Evolutionary conservation across 1,140 invertebrate species (phyloP).

Genomic region (Pentalonia nigronervosa): DNA sequence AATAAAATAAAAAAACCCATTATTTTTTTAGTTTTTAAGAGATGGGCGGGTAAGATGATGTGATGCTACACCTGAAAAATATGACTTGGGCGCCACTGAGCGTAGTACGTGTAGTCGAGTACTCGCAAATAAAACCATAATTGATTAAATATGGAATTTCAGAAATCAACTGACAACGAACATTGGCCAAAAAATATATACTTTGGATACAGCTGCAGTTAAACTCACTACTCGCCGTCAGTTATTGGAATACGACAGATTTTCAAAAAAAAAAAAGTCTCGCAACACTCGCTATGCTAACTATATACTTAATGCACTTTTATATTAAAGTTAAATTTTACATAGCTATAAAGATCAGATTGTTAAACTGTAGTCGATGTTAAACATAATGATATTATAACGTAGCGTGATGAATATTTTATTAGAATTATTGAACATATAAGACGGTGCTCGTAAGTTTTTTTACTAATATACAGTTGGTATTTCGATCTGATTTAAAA

Average conservation of each 20-base stretch:
- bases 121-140: background rate
- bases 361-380: background rate
- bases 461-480: background rate
- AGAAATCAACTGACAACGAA: background rate
- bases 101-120: background rate
- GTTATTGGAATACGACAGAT: background rate
- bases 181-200: background rate
- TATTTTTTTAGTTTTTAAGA: too few species aligned
- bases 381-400: background rate
- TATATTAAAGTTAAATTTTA: background rate
- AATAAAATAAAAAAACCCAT: too few species aligned
- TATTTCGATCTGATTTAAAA: background rate
- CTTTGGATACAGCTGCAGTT: background rate
- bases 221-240: background rate
- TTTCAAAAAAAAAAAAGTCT: background rate
- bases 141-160: background rate
- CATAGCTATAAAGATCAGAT: background rate
- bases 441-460: background rate
- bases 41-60: too few species aligned
- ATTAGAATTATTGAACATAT: background rate
- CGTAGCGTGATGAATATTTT: background rate
- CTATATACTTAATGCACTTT: background rate
- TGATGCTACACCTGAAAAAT: too few species aligned
- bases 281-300: too few species aligned
- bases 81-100: too few species aligned